phyloP scores from a whole-genome alignment of 2,113 vertebrate genomes.

The Australoheros scitulus region DNA sequence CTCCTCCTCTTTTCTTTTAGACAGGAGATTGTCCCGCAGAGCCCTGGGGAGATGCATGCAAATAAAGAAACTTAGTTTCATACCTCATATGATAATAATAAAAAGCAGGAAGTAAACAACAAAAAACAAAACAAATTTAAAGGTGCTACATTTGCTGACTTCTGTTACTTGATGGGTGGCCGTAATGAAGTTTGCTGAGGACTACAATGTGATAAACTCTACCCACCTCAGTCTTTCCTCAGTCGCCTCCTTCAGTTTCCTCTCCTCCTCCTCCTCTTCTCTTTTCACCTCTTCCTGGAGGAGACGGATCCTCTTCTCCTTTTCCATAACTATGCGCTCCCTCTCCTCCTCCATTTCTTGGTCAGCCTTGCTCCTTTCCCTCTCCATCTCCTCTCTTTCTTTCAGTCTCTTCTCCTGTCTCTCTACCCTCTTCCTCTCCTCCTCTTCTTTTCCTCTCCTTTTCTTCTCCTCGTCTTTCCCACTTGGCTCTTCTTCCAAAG shows the following conservation, averaged over 20 bases:
- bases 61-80: neutral
- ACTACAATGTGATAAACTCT: neutral
- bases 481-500: conserved; percentile 5
- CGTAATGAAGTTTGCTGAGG: neutral
- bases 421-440: conserved; percentile 18
- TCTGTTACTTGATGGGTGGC: neutral
- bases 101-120: neutral
- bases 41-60: conserved; percentile 62
- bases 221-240: conserved; percentile 83
- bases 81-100: neutral
- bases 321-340: conserved; percentile 56
- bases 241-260: conserved; percentile 76
- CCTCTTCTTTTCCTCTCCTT: neutral
- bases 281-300: conserved; percentile 45
- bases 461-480: conserved; percentile 1
- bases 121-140: neutral
- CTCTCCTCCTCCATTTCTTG: conserved; percentile 47
- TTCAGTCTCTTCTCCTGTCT: neutral
- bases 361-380: conserved; percentile 36
- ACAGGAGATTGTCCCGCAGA: conserved; percentile 75
- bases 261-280: conserved; percentile 76
- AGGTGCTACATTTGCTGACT: neutral
- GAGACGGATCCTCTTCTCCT: conserved; percentile 49
- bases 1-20: conserved; percentile 78
- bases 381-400: conserved; percentile 41